Evolutionary conservation across 2,113 vertebrate species (phyloP), one percentile per base, ranked within the genome.

Genomic region (Stegastes partitus): DNA sequence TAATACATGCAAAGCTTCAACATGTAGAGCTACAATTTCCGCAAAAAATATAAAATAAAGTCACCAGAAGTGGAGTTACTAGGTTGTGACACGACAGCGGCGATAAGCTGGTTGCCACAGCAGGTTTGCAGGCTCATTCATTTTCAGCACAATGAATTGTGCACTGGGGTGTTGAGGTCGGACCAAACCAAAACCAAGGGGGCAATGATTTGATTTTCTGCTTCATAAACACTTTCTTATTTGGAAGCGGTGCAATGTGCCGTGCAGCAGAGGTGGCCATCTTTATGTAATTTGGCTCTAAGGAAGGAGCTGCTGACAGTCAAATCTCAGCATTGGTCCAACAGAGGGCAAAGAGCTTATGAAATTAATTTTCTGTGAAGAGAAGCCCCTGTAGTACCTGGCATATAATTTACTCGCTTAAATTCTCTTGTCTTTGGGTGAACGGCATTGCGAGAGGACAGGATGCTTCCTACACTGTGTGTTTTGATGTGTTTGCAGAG

Each of bases 401-500:
- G 54, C 59, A 86, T 54, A 59, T 68, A 72, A 76, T 90, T 80
- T 78, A 34, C 45, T 82, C 44, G 58, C 44, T 74, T 81, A 73
- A 67, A 64, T 78, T 79, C 83, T 56, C 49, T 78, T 81, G 80
- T 84, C 80, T 78, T 74, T 71, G 67, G 67, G 65, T 69, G 79
- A 83, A 89, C 85, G 55, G 70, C 74, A 79, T 81, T 82, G 50
- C 78, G 79, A 67, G 47, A 61, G 58, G 67, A 67, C 11, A 50
- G 18, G 53, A 54, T 28, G 44, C 68, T 75, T 71, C 65, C 59
- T 56, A 34, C 10, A 14, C 63, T 39, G 26, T 59, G 44, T 84
- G 44, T 82, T 68, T 50, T 49, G 70, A 25, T 78, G 5, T 75
- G 58, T 64, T 94, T 96, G 95, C 93, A 90, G 96, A 98, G 94